Percentiles rank a stretch among this genome's conserved stretches.
Conservation (phyloP, 2,888 invertebrate species). For the Odontocolon sp. region DNA sequence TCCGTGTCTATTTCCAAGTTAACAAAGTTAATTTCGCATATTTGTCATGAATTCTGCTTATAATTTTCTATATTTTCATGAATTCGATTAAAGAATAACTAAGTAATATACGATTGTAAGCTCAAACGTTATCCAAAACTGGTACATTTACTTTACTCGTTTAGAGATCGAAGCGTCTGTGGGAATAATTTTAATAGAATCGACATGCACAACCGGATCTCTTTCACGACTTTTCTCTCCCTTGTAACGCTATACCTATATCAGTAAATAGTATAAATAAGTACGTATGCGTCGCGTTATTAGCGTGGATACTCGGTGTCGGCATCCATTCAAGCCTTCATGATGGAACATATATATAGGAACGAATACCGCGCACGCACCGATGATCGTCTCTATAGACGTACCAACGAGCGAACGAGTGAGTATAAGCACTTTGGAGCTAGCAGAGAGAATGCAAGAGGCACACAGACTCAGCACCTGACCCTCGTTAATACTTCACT, state of each 20-base stretch:
- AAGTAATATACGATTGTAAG: too few species aligned
- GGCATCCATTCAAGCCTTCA: constrained; percentile 49
- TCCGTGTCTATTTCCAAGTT: too few species aligned
- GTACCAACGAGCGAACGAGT: background rate
- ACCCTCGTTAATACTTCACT: constrained; percentile 67
- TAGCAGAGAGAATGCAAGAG: background rate
- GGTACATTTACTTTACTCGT: too few species aligned
- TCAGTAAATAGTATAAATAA: constrained; percentile 17
- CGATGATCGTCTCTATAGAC: background rate
- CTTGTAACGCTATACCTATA: background rate
- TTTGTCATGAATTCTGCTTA: too few species aligned
- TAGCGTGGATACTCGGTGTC: constrained; percentile 19
- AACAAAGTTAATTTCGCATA: too few species aligned
- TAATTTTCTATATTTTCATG: too few species aligned
- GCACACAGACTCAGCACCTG: constrained; percentile 58
- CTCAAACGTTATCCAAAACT: too few species aligned
- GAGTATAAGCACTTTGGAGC: background rate
- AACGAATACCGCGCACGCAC: background rate
- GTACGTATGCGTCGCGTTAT: constrained; percentile 6
- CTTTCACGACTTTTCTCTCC: background rate
- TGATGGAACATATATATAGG: too few species aligned
- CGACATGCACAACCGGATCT: constrained; percentile 7
- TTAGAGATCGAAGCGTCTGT: background rate
- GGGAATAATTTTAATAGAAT: background rate
- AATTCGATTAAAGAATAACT: too few species aligned